Percentiles rank a stretch among this genome's conserved stretches.
Evolutionary conservation across 2,888 invertebrate species (phyloP).

Genomic region (Tortrix viridana): DNA sequence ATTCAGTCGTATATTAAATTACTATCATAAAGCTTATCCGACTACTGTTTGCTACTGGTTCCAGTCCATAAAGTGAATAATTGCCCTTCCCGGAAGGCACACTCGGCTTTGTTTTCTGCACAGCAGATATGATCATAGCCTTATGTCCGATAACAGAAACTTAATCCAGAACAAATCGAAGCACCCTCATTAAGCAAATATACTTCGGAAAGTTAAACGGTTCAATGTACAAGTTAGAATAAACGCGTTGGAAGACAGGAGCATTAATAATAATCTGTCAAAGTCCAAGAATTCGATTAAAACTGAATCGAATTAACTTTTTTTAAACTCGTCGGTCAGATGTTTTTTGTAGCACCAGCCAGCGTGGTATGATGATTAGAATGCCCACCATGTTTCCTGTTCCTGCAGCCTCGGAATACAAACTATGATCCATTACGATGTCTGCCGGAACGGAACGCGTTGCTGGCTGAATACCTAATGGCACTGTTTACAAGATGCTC

Average conservation of each 20-base stretch:
- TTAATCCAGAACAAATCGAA: no score
- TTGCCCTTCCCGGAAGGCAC: no score
- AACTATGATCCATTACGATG: slow-evolving; percentile 48
- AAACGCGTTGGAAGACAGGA: neutral
- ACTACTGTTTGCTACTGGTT: no score
- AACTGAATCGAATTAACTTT: slow-evolving; percentile 26
- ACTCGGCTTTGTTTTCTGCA: no score
- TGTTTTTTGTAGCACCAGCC: slow-evolving; percentile 26
- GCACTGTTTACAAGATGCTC: neutral
- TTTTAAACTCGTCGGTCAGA: slow-evolving; percentile 12
- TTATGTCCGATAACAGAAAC: no score
- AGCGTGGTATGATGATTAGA: slow-evolving; percentile 53
- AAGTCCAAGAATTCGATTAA: slow-evolving; percentile 18
- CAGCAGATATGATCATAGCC: no score
- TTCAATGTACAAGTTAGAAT: no score
- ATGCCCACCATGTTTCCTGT: slow-evolving; percentile 62
- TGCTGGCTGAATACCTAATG: slow-evolving; percentile 36
- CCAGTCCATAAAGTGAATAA: no score
- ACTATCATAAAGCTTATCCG: no score
- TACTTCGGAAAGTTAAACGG: no score
- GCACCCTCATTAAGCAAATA: neutral
- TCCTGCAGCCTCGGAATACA: slow-evolving; percentile 51
- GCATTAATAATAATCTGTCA: slow-evolving; percentile 4
- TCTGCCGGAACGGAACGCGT: slow-evolving; percentile 68
- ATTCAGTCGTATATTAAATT: no score